Percentiles rank a stretch among this genome's conserved stretches.
These are phyloP conservation scores for Menura novaehollandiae DNA, from an alignment of 2,113 vertebrate species.

Conservation along the genomic window DNA sequence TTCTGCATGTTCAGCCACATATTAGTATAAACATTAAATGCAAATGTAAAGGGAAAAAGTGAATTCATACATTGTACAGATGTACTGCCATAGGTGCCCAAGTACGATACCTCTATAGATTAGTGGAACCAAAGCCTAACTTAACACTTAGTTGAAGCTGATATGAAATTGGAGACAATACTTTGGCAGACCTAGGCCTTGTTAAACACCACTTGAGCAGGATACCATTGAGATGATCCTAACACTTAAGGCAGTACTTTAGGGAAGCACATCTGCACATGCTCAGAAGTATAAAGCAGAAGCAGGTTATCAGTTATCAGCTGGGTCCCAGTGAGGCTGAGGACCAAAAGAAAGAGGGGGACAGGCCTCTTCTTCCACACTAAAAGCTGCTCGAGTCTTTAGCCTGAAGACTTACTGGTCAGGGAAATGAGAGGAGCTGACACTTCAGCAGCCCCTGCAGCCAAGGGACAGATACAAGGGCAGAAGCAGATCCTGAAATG, in stretches of 20 bases:
- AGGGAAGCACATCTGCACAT: neutral
- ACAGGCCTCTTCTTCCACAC: neutral
- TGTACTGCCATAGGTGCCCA: rapidly evolving
- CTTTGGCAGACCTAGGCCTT: neutral
- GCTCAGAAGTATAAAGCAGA: neutral
- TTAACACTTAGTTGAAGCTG: neutral
- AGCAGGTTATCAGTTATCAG: neutral
- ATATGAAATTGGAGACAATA: neutral
- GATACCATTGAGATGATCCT: neutral
- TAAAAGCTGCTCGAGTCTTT: neutral
- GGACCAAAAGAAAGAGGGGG: neutral
- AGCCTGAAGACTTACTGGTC: neutral
- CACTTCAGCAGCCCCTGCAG: neutral
- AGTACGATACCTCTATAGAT: rapidly evolving
- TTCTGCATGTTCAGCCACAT: neutral
- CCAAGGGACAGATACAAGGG: neutral
- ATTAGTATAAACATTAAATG: neutral
- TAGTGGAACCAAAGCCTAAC: neutral
- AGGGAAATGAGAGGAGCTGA: neutral
- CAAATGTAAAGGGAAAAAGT: neutral
- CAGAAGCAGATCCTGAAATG: neutral
- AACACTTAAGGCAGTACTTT: neutral
- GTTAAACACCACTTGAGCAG: neutral
- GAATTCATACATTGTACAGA: neutral
- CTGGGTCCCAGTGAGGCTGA: neutral